These are phyloP conservation scores for Hippocampus kuda DNA, from an alignment of 2,797 vertebrate species.

Conservation along the genomic window DNA sequence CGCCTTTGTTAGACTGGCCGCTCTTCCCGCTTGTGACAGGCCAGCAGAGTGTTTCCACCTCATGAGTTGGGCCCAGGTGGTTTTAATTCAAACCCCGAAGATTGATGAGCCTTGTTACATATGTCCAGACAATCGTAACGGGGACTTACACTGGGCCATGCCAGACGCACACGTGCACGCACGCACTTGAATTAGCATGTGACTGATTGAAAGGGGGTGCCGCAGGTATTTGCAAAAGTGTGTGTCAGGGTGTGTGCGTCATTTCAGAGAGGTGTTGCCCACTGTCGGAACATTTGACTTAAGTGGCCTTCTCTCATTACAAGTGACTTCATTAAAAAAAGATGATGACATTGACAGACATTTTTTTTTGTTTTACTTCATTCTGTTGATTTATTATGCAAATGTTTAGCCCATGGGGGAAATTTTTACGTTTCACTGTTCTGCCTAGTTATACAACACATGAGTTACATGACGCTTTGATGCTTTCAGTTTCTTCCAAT, in stretches of 20 bases:
- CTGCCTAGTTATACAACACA: neutral
- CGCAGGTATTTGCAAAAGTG: slow-evolving; percentile 29
- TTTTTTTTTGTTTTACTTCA: neutral
- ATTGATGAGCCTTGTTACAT: slow-evolving; percentile 69
- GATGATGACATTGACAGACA: slow-evolving; percentile 6
- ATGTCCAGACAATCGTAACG: slow-evolving; percentile 60
- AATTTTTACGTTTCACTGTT: neutral
- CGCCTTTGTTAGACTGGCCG: slow-evolving; percentile 34
- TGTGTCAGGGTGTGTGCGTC: slow-evolving; percentile 17
- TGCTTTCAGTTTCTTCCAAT: no score
- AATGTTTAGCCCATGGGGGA: neutral
- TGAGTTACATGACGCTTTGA: neutral
- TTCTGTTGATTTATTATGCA: neutral
- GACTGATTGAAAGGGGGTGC: slow-evolving; percentile 30
- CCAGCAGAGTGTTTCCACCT: slow-evolving; percentile 55
- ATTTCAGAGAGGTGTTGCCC: neutral
- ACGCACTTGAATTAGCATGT: slow-evolving; percentile 34
- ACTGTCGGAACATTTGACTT: slow-evolving; percentile 12
- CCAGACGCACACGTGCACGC: slow-evolving; percentile 28
- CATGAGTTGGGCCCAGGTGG: slow-evolving; percentile 57
- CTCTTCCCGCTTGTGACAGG: slow-evolving; percentile 51
- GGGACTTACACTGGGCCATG: slow-evolving; percentile 37
- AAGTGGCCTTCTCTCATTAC: slow-evolving; percentile 3
- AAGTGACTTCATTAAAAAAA: slow-evolving; percentile 19
- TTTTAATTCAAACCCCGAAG: slow-evolving; percentile 64